A percentile compares a stretch with the other conserved stretches of the same genome.
phyloP scores from a whole-genome alignment of 1,140 invertebrate species.

The Bicyclus anynana region DNA sequence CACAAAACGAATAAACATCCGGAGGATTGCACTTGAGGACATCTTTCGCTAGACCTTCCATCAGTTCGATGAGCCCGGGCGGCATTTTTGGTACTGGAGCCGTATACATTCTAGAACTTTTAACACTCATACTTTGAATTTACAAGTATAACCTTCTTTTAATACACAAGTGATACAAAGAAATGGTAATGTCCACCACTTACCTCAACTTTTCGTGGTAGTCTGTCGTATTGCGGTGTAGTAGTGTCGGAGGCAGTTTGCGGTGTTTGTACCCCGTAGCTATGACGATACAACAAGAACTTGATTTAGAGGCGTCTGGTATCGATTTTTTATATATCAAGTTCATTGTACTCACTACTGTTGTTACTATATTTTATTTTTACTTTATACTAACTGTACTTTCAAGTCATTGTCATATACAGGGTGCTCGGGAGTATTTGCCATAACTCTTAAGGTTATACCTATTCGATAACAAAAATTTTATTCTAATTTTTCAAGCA shows the following conservation, averaged over 20 bases:
- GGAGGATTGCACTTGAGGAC: conserved; percentile 72
- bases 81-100: conserved; percentile 70
- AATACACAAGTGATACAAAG: not conserved
- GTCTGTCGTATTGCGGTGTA: conserved; percentile 3
- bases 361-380: not conserved
- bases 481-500: no score
- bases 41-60: conserved; percentile 76
- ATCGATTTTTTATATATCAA: conserved; percentile 1
- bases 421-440: no score
- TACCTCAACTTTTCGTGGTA: not conserved
- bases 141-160: not conserved
- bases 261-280: conserved; percentile 34
- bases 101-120: conserved; percentile 38
- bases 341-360: not conserved
- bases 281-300: conserved; percentile 29
- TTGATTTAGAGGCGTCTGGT: not conserved
- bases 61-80: conserved; percentile 69
- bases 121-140: conserved; percentile 32
- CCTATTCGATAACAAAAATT: no score
- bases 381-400: no score
- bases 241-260: not conserved
- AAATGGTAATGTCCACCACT: not conserved
- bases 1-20: conserved; percentile 71
- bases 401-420: no score
- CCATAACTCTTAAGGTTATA: no score